phyloP scores from a whole-genome alignment of 1,140 invertebrate genomes.

The Drosophila pallidifrons region DNA sequence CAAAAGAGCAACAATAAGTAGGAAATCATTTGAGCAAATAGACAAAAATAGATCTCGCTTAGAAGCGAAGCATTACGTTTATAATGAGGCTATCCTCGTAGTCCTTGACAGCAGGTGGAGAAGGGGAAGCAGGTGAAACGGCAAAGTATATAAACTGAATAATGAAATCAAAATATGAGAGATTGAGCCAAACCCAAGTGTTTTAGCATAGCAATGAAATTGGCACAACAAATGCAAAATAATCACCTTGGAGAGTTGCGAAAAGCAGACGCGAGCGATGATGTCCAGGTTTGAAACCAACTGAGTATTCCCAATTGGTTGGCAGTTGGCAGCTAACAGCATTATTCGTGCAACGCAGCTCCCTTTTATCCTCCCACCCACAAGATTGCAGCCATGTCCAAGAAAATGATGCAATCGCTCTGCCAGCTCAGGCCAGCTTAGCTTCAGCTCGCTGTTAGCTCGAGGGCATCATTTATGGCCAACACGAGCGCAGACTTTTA shows the following conservation, averaged over 20 bases:
- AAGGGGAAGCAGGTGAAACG: not conserved
- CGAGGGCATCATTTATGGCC: slow-evolving; percentile 59
- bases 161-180: slow-evolving; percentile 71
- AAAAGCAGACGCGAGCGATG: not conserved
- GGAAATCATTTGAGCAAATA: slow-evolving; percentile 28
- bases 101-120: not conserved
- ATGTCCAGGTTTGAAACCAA: slow-evolving; percentile 5
- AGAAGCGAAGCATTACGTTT: slow-evolving; percentile 40
- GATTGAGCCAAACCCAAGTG: slow-evolving; percentile 1
- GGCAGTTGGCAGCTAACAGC: slow-evolving; percentile 40
- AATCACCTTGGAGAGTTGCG: slow-evolving; percentile 72
- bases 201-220: slow-evolving; percentile 38
- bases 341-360: slow-evolving; percentile 13
- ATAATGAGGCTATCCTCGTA: slow-evolving; percentile 39
- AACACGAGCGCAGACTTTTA: slow-evolving; percentile 60
- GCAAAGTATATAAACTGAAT: slow-evolving; percentile 30
- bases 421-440: not conserved
- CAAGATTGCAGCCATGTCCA: slow-evolving; percentile 20
- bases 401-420: slow-evolving; percentile 61
- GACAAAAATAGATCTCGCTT: slow-evolving; percentile 14
- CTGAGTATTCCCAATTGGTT: slow-evolving; percentile 52
- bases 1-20: not conserved
- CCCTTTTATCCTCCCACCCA: not conserved
- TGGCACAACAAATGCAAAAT: slow-evolving; percentile 72
- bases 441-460: slow-evolving; percentile 45